Base-by-base conservation (phyloP, 1,140 invertebrate genomes). In the Araneus ventricosus region DNA sequence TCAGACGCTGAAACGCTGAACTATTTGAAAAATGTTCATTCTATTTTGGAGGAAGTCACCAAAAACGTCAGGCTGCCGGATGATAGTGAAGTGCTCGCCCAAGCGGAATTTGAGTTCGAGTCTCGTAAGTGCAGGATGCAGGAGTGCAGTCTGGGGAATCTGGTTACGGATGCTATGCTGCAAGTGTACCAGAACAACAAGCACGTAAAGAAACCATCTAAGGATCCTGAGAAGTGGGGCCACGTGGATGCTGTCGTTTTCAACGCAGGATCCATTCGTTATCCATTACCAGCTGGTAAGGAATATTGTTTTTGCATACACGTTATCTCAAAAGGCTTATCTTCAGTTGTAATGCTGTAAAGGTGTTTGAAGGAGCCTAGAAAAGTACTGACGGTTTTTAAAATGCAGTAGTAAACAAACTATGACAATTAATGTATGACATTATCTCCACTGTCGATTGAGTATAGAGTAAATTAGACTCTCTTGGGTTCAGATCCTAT, bases 161-260 rank as follows among this genome's bases (percentile, higher is more conserved):
- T 93, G 7, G 84, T 93, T 1, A 67, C 91, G 2, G 91, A 93
- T 61, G 91, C 63, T 10, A 88, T 88, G 8, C n/a, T 93, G 84
- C n/a, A 93, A 14, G 20, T 4, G 0, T 87, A 57, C 8, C n/a
- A 52, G 1, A 17, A 39, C 22, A 5, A 37, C 37, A 70, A 22
- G 14, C 59, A 92, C 14, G 27, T 30, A 14, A 27, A 27, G 8
- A 67, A 14, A n/a, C 2, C n/a, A 14, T 27, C n/a, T 27, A 27
- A 70, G 4, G 34, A 82, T 24, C 4, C 39, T 2, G 75, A 80
- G 30, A 37, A 86, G 6, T 86, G 59, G 82, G 30, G 70, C 5
- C 30, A 75, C 20, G n/a, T 88, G 3, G 91, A 93, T 61, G 91
- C 91, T n/a, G 84, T 88, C 5, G 45, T 93, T 8, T 30, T 86